phyloP scores from a whole-genome alignment of 2,888 invertebrate species.

The Scaptomyza flava region DNA sequence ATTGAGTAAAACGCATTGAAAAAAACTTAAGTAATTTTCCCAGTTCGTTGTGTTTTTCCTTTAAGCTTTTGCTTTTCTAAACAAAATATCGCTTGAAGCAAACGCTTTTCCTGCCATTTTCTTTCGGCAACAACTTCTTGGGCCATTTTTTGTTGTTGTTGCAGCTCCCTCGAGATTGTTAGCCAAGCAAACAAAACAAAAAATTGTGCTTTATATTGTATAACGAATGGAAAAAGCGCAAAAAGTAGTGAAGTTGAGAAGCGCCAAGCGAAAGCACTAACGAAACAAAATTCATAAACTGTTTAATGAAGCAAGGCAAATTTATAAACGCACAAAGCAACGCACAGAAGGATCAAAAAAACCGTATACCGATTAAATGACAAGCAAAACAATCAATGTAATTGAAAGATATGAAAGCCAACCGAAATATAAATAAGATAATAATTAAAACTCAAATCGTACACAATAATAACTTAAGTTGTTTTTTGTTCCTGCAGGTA shows the following conservation, averaged over 20 bases:
- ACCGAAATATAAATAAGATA: neutral
- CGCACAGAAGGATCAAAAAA: slow-evolving; percentile 14
- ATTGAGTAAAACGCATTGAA: slow-evolving; percentile 78
- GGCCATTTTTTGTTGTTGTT: slow-evolving; percentile 55
- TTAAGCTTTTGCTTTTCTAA: slow-evolving; percentile 44
- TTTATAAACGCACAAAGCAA: slow-evolving; percentile 52
- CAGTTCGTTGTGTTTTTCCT: slow-evolving; percentile 38
- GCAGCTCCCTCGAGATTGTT: slow-evolving; percentile 55
- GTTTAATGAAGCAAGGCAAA: slow-evolving; percentile 73
- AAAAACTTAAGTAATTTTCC: slow-evolving; percentile 72
- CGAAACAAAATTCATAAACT: slow-evolving; percentile 62
- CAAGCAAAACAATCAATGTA: neutral
- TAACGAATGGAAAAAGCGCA: slow-evolving; percentile 28
- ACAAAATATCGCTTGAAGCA: slow-evolving; percentile 49
- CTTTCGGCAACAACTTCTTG: neutral
- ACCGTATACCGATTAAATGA: neutral
- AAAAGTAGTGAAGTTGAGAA: slow-evolving; percentile 62
- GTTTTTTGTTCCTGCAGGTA: slow-evolving; percentile 35
- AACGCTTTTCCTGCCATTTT: slow-evolving; percentile 24
- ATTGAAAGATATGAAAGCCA: neutral
- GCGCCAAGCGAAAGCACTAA: neutral
- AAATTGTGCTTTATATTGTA: slow-evolving; percentile 54
- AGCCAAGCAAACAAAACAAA: slow-evolving; percentile 29
- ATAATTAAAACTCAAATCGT: neutral
- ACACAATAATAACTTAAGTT: neutral